Percentiles rank a stretch among this genome's conserved stretches.
phyloP scores from a whole-genome alignment of 2,113 vertebrate genomes.

The Pyrgilauda ruficollis region DNA sequence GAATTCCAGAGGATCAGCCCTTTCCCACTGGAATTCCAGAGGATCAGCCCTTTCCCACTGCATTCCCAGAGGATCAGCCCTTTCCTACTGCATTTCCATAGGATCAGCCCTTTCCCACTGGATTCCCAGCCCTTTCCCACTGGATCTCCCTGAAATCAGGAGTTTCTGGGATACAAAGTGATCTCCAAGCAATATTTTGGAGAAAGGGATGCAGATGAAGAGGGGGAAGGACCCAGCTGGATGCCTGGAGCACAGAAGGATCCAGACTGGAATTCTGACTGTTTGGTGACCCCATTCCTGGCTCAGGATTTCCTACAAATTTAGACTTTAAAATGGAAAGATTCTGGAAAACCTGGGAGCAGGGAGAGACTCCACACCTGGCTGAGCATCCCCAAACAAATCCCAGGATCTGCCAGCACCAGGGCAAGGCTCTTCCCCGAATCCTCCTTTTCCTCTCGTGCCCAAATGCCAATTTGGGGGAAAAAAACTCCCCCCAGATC shows the following conservation, averaged over 20 bases:
- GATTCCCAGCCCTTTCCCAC: too few species aligned
- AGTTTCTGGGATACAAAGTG: background rate
- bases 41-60: too few species aligned
- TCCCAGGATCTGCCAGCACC: background rate
- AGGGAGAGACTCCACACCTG: background rate
- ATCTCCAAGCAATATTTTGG: background rate
- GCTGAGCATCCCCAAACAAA: background rate
- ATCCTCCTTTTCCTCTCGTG: fast-evolving
- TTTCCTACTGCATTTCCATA: too few species aligned
- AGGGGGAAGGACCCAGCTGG: background rate
- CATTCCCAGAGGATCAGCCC: too few species aligned
- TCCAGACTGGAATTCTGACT: background rate
- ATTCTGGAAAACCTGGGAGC: background rate
- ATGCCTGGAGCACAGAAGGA: fast-evolving
- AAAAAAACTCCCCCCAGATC: background rate
- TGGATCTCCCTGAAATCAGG: too few species aligned
- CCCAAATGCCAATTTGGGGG: background rate
- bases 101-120: too few species aligned
- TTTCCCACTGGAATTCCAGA: too few species aligned
- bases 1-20: too few species aligned
- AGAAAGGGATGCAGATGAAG: background rate
- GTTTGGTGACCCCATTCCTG: background rate
- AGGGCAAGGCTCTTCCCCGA: background rate
- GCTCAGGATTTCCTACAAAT: background rate
- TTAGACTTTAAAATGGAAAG: background rate